Evolutionary conservation across 2,888 invertebrate genomes (phyloP).

Genomic region (Drosophila paramelanica): DNA sequence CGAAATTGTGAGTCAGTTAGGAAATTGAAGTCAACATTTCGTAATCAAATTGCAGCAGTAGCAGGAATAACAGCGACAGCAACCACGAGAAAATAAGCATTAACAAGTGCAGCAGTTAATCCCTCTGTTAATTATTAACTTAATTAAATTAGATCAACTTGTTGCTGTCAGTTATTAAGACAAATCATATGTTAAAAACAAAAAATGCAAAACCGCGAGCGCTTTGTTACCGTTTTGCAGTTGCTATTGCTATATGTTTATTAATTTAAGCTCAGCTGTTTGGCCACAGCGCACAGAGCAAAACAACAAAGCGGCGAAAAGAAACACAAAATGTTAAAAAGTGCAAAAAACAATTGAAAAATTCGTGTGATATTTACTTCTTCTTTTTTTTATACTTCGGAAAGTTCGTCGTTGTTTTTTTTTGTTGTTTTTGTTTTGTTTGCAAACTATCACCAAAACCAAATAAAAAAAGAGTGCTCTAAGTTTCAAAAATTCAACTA

Average conservation of each 20-base stretch:
- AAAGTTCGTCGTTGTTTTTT: conserved; percentile 27
- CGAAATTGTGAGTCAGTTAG: conserved; percentile 49
- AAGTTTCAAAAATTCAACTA: conserved; percentile 27
- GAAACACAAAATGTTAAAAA: conserved; percentile 8
- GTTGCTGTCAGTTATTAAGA: conserved; percentile 45
- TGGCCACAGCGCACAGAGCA: not conserved
- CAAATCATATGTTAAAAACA: not conserved
- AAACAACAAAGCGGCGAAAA: not conserved
- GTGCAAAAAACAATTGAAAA: conserved; percentile 27
- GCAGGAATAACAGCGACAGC: not conserved
- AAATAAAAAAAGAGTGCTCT: conserved; percentile 18
- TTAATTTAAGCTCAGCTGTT: not conserved
- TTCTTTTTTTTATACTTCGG: conserved; percentile 6
- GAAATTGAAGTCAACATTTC: conserved; percentile 43
- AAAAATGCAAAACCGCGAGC: conserved; percentile 9
- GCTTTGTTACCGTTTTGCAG: not conserved
- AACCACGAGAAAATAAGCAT: not conserved
- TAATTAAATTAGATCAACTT: conserved; percentile 58
- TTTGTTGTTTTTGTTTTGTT: conserved; percentile 48
- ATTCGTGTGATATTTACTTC: conserved; percentile 17
- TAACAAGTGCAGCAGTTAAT: not conserved
- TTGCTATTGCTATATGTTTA: not conserved
- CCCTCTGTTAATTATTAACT: conserved; percentile 18
- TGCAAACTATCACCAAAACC: conserved; percentile 32
- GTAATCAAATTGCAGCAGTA: conserved; percentile 29